These are phyloP conservation scores for Liopterus haemorrhoidalis DNA, from an alignment of 2,888 invertebrate genomes.

Conservation along the genomic window DNA sequence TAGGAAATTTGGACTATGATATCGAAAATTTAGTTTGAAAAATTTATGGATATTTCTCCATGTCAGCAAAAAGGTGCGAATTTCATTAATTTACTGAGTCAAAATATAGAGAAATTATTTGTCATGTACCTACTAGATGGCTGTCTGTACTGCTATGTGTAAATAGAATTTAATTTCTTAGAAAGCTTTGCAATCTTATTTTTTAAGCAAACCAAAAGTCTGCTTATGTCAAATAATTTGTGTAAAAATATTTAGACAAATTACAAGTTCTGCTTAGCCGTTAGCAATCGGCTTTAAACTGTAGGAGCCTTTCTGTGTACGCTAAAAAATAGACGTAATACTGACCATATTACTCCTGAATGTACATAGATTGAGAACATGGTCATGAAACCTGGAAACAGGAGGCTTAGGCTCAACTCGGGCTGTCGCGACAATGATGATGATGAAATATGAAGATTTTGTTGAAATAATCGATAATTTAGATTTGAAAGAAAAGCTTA, in stretches of 20 bases:
- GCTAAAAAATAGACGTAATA: too few relatives aligned
- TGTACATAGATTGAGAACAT: too few relatives aligned
- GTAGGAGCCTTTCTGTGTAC: too few relatives aligned
- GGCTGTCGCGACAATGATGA: too few relatives aligned
- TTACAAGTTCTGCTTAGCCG: too few relatives aligned
- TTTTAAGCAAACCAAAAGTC: not conserved
- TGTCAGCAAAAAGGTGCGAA: slow-evolving; percentile 1
- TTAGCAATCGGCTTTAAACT: too few relatives aligned
- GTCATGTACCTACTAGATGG: not conserved
- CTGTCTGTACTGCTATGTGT: not conserved
- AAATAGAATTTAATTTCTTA: not conserved
- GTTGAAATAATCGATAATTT: too few relatives aligned
- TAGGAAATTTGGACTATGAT: slow-evolving; percentile 1
- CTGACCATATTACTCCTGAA: too few relatives aligned
- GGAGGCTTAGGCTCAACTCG: too few relatives aligned
- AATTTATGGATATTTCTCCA: slow-evolving; percentile 4
- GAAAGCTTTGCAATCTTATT: not conserved
- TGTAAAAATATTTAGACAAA: not conserved
- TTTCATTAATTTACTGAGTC: not conserved
- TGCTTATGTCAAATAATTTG: not conserved
- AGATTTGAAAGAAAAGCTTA: too few relatives aligned
- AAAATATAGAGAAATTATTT: not conserved
- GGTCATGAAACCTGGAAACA: too few relatives aligned
- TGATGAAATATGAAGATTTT: too few relatives aligned
- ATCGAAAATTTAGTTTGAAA: not conserved